Evolutionary conservation across 2,113 vertebrate species (phyloP).

Genomic region (Leptosomus discolor): DNA sequence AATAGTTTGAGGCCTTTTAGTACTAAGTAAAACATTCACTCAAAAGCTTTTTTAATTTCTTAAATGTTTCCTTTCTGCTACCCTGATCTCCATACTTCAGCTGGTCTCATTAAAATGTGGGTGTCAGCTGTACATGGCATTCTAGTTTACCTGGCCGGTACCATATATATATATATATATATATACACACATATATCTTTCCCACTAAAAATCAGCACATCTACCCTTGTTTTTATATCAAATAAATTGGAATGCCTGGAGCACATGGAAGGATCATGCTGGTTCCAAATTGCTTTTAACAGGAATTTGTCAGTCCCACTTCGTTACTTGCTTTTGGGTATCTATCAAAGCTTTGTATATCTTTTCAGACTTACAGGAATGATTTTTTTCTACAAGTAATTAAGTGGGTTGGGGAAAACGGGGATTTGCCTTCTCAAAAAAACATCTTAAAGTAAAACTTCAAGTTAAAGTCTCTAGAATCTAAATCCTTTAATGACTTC

Average conservation of each 20-base stretch:
- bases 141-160: background rate
- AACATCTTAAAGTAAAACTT: background rate
- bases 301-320: background rate
- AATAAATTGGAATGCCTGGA: background rate
- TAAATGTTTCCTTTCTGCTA: background rate
- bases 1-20: background rate
- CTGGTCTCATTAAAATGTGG: background rate
- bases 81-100: background rate
- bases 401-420: background rate
- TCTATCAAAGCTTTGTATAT: background rate
- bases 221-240: background rate
- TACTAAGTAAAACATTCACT: background rate
- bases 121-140: background rate
- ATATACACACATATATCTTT: no score
- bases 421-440: background rate
- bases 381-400: background rate
- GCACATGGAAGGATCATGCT: background rate
- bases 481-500: background rate
- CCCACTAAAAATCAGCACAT: background rate
- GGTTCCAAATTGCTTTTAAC: background rate
- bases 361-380: background rate
- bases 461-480: background rate
- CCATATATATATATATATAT: background rate
- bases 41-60: background rate
- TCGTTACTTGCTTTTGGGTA: background rate